These are phyloP conservation scores for Temnothorax longispinosus DNA, from an alignment of 1,140 invertebrate genomes.

Conservation along the genomic window DNA sequence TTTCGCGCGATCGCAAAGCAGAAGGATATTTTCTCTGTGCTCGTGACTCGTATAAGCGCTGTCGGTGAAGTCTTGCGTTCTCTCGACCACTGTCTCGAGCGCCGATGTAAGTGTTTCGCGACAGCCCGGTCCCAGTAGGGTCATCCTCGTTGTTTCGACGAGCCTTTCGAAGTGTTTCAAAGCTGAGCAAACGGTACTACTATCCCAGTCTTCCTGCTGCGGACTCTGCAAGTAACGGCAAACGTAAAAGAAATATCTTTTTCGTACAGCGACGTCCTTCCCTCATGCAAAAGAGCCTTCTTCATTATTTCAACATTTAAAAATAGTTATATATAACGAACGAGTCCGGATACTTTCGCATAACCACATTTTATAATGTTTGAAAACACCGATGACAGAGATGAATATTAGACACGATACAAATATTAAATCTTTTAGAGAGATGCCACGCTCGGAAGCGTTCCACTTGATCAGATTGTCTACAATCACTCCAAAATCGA, in stretches of 20 bases:
- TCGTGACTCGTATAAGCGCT: conserved; percentile 99
- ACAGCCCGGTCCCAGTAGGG: conserved; percentile 86
- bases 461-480: conserved; percentile 29
- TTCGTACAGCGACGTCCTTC: not conserved
- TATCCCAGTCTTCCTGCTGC: conserved; percentile 88
- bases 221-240: conserved; percentile 76
- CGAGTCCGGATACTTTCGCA: too few species aligned
- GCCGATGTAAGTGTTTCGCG: conserved; percentile 92
- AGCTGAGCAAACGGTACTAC: conserved; percentile 91
- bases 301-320: not conserved
- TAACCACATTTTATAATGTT: not conserved
- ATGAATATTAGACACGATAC: not conserved
- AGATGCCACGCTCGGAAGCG: conserved; percentile 11
- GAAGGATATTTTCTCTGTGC: conserved; percentile 97
- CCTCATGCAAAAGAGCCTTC: not conserved
- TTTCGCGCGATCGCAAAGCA: conserved; percentile 95
- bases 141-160: conserved; percentile 93
- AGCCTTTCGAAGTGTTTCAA: conserved; percentile 94
- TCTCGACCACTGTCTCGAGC: conserved; percentile 96
- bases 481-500: conserved; percentile 57
- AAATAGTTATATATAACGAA: not conserved
- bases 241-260: conserved; percentile 14
- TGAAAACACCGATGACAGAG: not conserved
- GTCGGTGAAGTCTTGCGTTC: conserved; percentile 99
- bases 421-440: conserved; percentile 44